Base-by-base conservation (phyloP, 1,140 invertebrate genomes). In the Hyphantria cunea region DNA sequence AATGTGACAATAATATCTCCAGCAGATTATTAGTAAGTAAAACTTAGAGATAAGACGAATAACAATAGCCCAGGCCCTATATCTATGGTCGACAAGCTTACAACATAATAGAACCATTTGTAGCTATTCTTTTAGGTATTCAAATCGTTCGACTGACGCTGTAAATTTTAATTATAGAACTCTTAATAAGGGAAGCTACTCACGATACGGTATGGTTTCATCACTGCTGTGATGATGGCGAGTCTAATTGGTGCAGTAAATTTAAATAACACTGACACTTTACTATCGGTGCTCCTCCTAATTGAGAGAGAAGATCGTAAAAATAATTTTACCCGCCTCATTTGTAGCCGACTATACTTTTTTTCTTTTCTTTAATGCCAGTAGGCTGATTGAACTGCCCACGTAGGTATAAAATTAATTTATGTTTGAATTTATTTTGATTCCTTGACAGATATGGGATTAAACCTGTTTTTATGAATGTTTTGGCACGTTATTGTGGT, bases 251-350 rank as follows among this genome's bases (percentile, higher is more conserved):
- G 87, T 66, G 72, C 78, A 78, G 84, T 90, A 88, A 90, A 90
- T 90, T 90, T 83, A 88, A 90, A 88, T 89, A 88, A 86, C 77
- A 84, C 82, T 86, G 85, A 87, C 85, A 86, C 78, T 85, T 85
- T 72, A 85, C 70, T 79, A 82, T 82, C 84, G 78, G 75, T 73
- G 76, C 76, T 74, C 63, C 75, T 62, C 80, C 81, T 90, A 90
- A 90, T 90, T 90, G 85, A 88, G 85, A 86, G 81, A 86, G 78
- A 76, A 82, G 84, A 84, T 87, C 86, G 84, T 89, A 86, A 90
- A 88, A 90, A 88, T 88, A 88, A 90, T 89, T 89, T 86, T 78
- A 90, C 74, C 76, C 84, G 81, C 61, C 84, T 85, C 86, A 89
- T 89, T 89, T 86, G 84, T 88, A 88, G 70, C 37, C 56, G 48